Percentiles rank a stretch among this genome's conserved stretches.
Evolutionary conservation across 2,888 invertebrate genomes (phyloP).

Genomic region (Tinea semifulvella): DNA sequence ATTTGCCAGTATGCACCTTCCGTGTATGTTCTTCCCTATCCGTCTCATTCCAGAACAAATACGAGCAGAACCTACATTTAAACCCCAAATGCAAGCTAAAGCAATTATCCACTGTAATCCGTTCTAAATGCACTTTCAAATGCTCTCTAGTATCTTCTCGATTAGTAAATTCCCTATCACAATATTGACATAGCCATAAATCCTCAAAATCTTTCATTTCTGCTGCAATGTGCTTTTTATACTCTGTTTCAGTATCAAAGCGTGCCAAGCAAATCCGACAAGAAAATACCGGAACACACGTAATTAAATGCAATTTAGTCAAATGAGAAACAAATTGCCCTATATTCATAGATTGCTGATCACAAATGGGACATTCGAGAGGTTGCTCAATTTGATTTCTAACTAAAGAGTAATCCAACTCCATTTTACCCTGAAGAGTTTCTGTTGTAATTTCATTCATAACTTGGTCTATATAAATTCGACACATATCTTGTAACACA

Average conservation of each 20-base stretch:
- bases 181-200: slow-evolving; percentile 61
- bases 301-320: slow-evolving; percentile 45
- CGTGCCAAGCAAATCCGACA: slow-evolving; percentile 49
- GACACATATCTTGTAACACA: slow-evolving; percentile 47
- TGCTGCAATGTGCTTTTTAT: slow-evolving; percentile 35
- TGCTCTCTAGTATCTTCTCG: slow-evolving; percentile 40
- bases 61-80: slow-evolving; percentile 56
- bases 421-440: slow-evolving; percentile 34
- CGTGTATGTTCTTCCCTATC: slow-evolving; percentile 55
- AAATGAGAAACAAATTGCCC: slow-evolving; percentile 37
- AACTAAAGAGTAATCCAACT: slow-evolving; percentile 35
- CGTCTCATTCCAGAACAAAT: slow-evolving; percentile 58
- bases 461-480: slow-evolving; percentile 39
- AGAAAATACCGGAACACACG: slow-evolving; percentile 36
- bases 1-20: slow-evolving; percentile 36
- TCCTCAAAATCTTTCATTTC: slow-evolving; percentile 51
- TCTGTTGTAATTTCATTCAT: slow-evolving; percentile 35
- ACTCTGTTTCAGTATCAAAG: slow-evolving; percentile 41
- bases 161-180: slow-evolving; percentile 54
- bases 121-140: slow-evolving; percentile 42
- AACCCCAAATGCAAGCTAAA: slow-evolving; percentile 59
- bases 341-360: slow-evolving; percentile 29
- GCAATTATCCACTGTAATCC: slow-evolving; percentile 46
- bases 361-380: slow-evolving; percentile 41
- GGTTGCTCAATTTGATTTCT: slow-evolving; percentile 28